Base-by-base conservation (phyloP, 2,888 invertebrate genomes). In the Acanthosoma haemorrhoidale region DNA sequence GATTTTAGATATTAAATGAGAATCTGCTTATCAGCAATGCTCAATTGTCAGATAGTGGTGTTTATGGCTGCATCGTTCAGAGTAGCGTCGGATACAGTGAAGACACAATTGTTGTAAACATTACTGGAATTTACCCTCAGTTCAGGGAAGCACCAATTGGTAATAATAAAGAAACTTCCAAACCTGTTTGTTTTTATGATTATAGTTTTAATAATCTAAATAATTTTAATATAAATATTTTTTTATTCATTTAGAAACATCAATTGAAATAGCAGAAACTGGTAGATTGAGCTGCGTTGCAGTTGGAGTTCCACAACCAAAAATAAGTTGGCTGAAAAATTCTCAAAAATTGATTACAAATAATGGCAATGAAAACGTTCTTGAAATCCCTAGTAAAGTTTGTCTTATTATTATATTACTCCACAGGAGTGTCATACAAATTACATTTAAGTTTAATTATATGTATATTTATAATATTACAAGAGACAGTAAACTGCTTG, bases 11-110 rank as follows among this genome's bases (percentile, higher is more conserved):
- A 32, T 32, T 32, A 32, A 6, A 32, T 32, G 32, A 32, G 9
- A 32, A 29, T 36, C 25, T 68, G n/a, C n/a, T 43, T 3, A 59
- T 68, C 15, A 34, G 36, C 18, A 16, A 18, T 38, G 36, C 70
- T 25, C 25, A 29, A n/a, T 38, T 72, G 34, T 43, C 58, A 59
- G 41, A 73, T 66, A 69, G 31, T 57, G 73, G 73, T 13, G 25
- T 41, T 25, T 72, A 73, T 57, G 58, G 58, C 18, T 73, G 73
- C 39, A 21, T 32, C 29, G 72, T 68, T 38, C 71, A 71, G 18
- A 73, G 72, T 58, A 59, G 66, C 83, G 73, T 86, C 0, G 82
- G 82, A 13, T 84, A 83, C 72, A 86, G 87, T 15, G 70, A 72
- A 71, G 68, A 66, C 39, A 57, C 41, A 51, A 51, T 73, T 21